Conservation (phyloP, 2,888 invertebrate genomes). For the Darwinula stevensoni region DNA sequence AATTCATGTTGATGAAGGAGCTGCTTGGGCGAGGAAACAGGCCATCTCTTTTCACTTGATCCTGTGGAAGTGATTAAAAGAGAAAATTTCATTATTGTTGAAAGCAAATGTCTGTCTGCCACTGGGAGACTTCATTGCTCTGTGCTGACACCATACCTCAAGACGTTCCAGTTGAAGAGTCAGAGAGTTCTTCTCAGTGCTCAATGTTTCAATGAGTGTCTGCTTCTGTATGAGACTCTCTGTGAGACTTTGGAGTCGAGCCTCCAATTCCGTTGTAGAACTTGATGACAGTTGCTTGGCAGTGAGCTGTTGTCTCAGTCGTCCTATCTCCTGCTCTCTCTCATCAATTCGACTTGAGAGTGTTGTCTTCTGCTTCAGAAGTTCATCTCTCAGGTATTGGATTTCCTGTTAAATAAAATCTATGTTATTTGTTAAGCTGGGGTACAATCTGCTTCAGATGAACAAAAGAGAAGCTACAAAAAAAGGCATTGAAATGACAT, state of each 20-base stretch:
- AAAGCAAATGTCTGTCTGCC: too few relatives aligned
- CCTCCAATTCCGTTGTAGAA: conserved; percentile 19
- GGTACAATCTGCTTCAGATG: too few relatives aligned
- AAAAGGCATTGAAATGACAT: too few relatives aligned
- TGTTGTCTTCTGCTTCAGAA: conserved; percentile 20
- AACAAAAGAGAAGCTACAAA: too few relatives aligned
- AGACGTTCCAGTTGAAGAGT: conserved; percentile 49
- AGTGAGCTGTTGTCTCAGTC: conserved; percentile 23
- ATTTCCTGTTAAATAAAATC: conserved; percentile 19
- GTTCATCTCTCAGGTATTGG: conserved; percentile 24
- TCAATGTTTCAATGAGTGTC: conserved; percentile 43
- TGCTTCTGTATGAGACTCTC: conserved; percentile 61
- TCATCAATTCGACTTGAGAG: conserved; percentile 22
- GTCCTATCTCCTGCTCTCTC: conserved; percentile 25
- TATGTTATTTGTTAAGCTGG: too few relatives aligned
- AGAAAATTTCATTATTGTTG: too few relatives aligned
- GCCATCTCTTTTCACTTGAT: too few relatives aligned
- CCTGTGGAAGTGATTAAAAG: too few relatives aligned
- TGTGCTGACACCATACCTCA: too few relatives aligned
- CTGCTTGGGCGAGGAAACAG: too few relatives aligned
- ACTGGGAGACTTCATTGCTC: too few relatives aligned
- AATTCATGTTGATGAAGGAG: conserved; percentile 27
- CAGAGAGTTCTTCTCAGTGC: conserved; percentile 58
- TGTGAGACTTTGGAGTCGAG: conserved; percentile 26
- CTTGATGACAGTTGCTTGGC: conserved; percentile 13